These are phyloP conservation scores for Ectobius pallidus DNA, from an alignment of 2,888 invertebrate species.

Conservation along the genomic window DNA sequence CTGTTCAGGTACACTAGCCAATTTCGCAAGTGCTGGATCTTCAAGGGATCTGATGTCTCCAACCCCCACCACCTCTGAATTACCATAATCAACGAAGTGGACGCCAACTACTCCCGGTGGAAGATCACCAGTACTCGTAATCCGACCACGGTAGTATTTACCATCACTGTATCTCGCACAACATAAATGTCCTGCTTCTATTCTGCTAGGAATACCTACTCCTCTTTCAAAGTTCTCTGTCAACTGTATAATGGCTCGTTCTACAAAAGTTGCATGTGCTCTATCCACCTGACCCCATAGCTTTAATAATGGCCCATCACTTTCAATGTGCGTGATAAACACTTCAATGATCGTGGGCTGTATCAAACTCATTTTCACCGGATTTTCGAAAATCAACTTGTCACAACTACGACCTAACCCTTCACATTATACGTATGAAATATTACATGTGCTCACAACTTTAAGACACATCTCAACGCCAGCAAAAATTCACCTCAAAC, in stretches of 20 bases:
- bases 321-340: conserved; percentile 66
- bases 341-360: conserved; percentile 54
- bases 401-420: too few species aligned
- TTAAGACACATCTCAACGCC: too few species aligned
- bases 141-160: conserved; percentile 68
- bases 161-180: conserved; percentile 72
- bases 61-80: conserved; percentile 64
- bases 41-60: conserved; percentile 65
- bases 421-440: too few species aligned
- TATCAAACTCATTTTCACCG: conserved; percentile 26
- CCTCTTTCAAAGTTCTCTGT: conserved; percentile 58
- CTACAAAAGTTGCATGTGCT: conserved; percentile 61
- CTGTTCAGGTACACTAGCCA: conserved; percentile 59
- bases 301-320: conserved; percentile 70
- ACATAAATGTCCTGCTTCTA: conserved; percentile 62
- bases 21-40: conserved; percentile 57
- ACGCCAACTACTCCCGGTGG: conserved; percentile 64
- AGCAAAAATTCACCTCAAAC: too few species aligned
- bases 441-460: too few species aligned
- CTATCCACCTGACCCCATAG: conserved; percentile 74
- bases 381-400: too few species aligned
- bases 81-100: conserved; percentile 73
- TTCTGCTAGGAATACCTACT: conserved; percentile 50
- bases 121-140: conserved; percentile 59
- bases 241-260: conserved; percentile 54